Evolutionary conservation across 1,140 invertebrate species (phyloP), one percentile per base, ranked within the genome.

Genomic region (Pseudobourletiella spinata): DNA sequence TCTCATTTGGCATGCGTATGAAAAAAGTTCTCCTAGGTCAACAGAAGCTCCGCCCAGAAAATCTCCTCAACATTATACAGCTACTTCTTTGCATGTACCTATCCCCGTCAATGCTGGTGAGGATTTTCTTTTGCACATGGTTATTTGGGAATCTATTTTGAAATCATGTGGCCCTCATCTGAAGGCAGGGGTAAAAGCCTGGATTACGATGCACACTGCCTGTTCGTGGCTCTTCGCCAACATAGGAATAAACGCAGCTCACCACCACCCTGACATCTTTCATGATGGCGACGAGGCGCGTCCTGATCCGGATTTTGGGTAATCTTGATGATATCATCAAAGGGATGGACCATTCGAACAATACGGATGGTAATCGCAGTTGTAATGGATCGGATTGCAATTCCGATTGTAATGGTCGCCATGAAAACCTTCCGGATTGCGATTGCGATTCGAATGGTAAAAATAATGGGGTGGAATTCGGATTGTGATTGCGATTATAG

Each of bases 231-330:
- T 46, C 32, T 71, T 75, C 51, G 22, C 39, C 18, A 22, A 64
- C 25, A 60, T 74, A 1, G 67, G 65, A 0, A 18, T 72, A 18
- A 63, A 64, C 15, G 71, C 67, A 8, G 69, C 73, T 26, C 59
- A 68, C 55, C 67, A 68, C 58, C 63, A 65, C 48, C 67, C 73
- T 6, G 22, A 54, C 28, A 55, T 54, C 39, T 75, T 70, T 48
- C 74, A 75, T 59, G 72, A 71, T 39, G 72, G 73, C 11, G 74
- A 75, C 58, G 58, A 63, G 18, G 28, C 67, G 20, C 26, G 67
- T 0, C 26, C 32, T 16, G 61, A 65, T 26, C 60, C 67, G 22
- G 67, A 68, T 56, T 68, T 68, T 63, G 67, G 67, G 63, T 68
- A 59, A 30, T 4, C 25, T 6, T 6, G 11, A 15, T 22, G 11